Base-by-base conservation (phyloP, 2,113 vertebrate genomes). In the Oxyruncus cristatus region DNA sequence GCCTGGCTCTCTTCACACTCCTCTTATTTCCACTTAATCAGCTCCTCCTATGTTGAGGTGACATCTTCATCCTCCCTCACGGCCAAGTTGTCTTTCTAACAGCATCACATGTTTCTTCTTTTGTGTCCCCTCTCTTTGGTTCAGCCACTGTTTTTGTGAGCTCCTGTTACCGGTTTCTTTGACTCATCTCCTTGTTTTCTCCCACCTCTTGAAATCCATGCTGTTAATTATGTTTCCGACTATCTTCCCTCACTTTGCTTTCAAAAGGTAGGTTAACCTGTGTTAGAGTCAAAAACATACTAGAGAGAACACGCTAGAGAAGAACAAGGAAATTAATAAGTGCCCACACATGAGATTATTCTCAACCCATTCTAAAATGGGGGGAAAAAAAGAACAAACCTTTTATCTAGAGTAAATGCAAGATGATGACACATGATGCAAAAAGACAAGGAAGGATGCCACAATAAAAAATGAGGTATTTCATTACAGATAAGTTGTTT, bases 331-430 rank as follows among this genome's bases (percentile, higher is more conserved):
- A 89, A 94, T 52, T 84, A 35, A 16, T 62, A 42, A 87, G 9
- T 9, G 33, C 26, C 13, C 10, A 27, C 16, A 27, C 7, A 19
- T 6, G 28, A 35, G 16, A 15, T 53, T 59, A 53, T 77, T 88
- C 59, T 59, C 15, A 66, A 18, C 7, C 5, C 16, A 59, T 92
- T 44, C 32, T 85, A 91, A 95, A 85, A 73, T 2, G 20, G 19
- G 13, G 76, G 15, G 50, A 85, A 27, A 52, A 21, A 33, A 49
- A 49, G 13, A 78, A 35, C 58, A 83, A 28, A 35, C 3, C 12
- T 94, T 90, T 88, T 35, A 53, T 73, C 84, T 94, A 76, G 70
- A 88, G 63, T 17, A 83, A 85, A 86, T 1, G 6, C 49, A 73
- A 95, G 79, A 59, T n/a, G 49, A 32, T 55, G 23, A 37, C 17